Conservation (phyloP, 2,888 invertebrate genomes). For the Aporophyla nigra region DNA sequence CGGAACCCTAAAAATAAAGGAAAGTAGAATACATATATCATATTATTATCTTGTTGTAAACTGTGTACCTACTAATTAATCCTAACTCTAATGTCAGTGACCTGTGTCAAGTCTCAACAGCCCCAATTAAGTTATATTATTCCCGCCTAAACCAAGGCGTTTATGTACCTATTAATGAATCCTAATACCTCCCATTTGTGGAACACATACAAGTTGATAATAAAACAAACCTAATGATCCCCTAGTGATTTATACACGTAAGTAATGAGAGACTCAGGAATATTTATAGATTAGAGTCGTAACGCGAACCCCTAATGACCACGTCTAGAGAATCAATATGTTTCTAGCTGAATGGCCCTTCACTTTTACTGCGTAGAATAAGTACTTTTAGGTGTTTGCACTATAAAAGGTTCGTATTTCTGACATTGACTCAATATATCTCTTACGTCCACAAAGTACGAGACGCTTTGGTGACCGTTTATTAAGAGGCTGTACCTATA, state of each 20-base stretch:
- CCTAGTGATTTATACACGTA: conserved; percentile 31
- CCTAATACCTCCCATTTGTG: not conserved
- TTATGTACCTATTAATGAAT: not conserved
- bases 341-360: conserved; percentile 3
- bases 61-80: too few species aligned
- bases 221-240: conserved; percentile 31
- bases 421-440: not conserved
- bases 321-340: conserved; percentile 24
- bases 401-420: conserved; percentile 1
- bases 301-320: conserved; percentile 9
- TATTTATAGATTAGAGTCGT: conserved; percentile 34
- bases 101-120: too few species aligned
- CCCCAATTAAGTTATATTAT: not conserved
- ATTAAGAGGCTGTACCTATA: too few species aligned
- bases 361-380: conserved; percentile 4
- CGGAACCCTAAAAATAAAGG: too few species aligned
- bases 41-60: too few species aligned
- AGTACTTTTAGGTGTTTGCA: not conserved
- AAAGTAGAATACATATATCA: too few species aligned
- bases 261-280: conserved; percentile 21
- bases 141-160: not conserved
- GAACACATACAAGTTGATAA: conserved; percentile 1
- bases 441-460: not conserved
- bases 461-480: too few species aligned
- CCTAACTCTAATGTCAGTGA: too few species aligned